phyloP scores from a whole-genome alignment of 2,888 invertebrate genomes.

The Tortrix viridana region DNA sequence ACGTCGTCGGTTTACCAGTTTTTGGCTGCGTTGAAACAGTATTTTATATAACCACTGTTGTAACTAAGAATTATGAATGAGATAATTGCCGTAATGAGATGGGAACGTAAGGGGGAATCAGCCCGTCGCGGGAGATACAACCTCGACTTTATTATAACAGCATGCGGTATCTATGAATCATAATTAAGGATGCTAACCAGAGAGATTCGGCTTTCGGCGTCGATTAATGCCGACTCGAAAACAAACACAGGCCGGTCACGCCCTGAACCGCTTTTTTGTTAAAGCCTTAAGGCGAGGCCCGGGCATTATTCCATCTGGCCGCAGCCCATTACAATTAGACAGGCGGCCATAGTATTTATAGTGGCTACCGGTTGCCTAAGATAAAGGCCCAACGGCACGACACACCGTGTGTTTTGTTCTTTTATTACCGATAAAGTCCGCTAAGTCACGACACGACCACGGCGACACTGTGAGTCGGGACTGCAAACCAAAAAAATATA shows the following conservation, averaged over 20 bases:
- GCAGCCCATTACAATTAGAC: conserved; percentile 64
- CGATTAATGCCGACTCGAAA: conserved; percentile 74
- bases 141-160: conserved; percentile 73
- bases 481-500: conserved; percentile 48
- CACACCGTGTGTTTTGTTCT: conserved; percentile 50
- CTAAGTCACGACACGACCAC: conserved; percentile 63
- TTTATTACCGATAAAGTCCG: conserved; percentile 53
- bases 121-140: conserved; percentile 59
- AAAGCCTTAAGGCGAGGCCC: conserved; percentile 58
- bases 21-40: conserved; percentile 40
- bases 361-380: conserved; percentile 65
- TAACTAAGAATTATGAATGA: conserved; percentile 68
- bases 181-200: conserved; percentile 73
- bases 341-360: conserved; percentile 50
- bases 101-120: conserved; percentile 67
- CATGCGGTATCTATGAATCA: conserved; percentile 77
- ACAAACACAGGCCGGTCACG: conserved; percentile 69
- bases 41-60: conserved; percentile 54
- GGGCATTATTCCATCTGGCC: conserved; percentile 60
- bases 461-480: conserved; percentile 42
- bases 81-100: conserved; percentile 78
- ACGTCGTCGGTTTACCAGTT: conserved; percentile 34
- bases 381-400: conserved; percentile 56
- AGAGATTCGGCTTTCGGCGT: conserved; percentile 68
- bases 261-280: conserved; percentile 57